Evolutionary conservation across 2,888 invertebrate species (phyloP).

Genomic region (Alloscopus bannaensis): DNA sequence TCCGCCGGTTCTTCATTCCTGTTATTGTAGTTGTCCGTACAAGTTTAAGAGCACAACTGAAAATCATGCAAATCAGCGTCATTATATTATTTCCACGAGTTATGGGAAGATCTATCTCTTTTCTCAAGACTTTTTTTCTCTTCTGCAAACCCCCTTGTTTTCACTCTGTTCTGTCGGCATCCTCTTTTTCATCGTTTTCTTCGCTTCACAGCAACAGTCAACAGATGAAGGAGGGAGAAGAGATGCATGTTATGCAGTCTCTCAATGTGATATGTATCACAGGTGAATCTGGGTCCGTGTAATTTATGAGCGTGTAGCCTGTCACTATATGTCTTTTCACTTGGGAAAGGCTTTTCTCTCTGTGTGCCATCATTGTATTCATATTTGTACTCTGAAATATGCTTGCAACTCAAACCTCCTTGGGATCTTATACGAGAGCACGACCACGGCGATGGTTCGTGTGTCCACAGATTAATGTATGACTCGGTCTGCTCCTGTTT

Average conservation of each 20-base stretch:
- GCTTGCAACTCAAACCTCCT: too few species aligned
- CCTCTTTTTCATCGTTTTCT: slow-evolving; percentile 40
- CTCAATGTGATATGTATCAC: slow-evolving; percentile 31
- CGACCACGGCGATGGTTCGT: too few species aligned
- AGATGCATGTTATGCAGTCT: slow-evolving; percentile 51
- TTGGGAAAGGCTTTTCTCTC: slow-evolving; percentile 1
- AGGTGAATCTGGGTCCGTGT: slow-evolving; percentile 59
- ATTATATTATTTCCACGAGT: slow-evolving; percentile 62
- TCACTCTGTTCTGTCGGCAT: slow-evolving; percentile 52
- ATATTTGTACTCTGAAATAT: too few species aligned
- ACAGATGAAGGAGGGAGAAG: too few species aligned
- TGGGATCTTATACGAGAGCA: too few species aligned
- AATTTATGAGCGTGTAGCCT: slow-evolving; percentile 63
- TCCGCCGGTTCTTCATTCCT: slow-evolving; percentile 41
- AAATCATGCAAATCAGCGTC: slow-evolving; percentile 63
- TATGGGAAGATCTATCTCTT: slow-evolving; percentile 55
- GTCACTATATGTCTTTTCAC: slow-evolving; percentile 56
- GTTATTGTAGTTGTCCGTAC: slow-evolving; percentile 24
- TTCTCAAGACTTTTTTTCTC: slow-evolving; percentile 14
- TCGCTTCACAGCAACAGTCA: slow-evolving; percentile 37
- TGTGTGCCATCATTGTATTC: background rate
- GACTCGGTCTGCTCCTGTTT: background rate
- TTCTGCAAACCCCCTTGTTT: slow-evolving; percentile 16
- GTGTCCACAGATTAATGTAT: slow-evolving; percentile 8
- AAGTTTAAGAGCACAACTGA: slow-evolving; percentile 41